Evolutionary conservation across 2,888 invertebrate genomes (phyloP), one percentile per base, ranked within the genome.

Genomic region (Orchesellides sinensis): DNA sequence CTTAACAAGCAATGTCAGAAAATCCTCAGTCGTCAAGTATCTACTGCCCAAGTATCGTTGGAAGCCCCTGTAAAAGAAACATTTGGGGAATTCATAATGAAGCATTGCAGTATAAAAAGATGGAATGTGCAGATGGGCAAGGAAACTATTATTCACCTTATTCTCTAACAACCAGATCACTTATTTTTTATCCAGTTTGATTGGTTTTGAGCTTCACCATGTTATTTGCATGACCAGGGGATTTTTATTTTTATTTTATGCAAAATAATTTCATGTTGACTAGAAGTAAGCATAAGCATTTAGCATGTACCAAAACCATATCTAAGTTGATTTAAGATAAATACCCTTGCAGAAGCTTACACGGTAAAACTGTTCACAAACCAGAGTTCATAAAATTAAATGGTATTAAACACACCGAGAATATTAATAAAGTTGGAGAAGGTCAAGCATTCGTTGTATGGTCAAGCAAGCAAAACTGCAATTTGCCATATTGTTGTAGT

Each of bases 381-480:
- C 45, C 49, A 49, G 29, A 27, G 70, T 72, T 66, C 83, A 83
- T 83, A 70, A 82, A 82, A 83, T 72, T 65, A 77, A 82, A 82
- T 75, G 56, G 72, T 59, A 72, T 72, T 72, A 72, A 19, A 75
- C 66, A 54, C 75, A 23, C 45, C 8, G 47, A 23, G 83, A 83
- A 83, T 83, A 83, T 77, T 83, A 83, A 83, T 83, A 70, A 74
- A 78, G 82, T 82, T 84, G 74, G 84, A 82, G 82, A 84, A 84
- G 84, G 84, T 84, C 84, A 84, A 84, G 82, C 75, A 74, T 68
- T 72, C 21, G 54, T 56, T 68, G 10, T 56, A 25, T 23, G n/a
- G 23, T 25, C 25, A 23, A n/a, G 45, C 10, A 35, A 52, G 21
- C 25, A n/a, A 14, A 54, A 25, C 25, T 56, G 27, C n/a, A 10